Percentiles rank a stretch among this genome's conserved stretches.
Conservation (phyloP, 2,113 vertebrate genomes). For the Hippocampus abdominalis region DNA sequence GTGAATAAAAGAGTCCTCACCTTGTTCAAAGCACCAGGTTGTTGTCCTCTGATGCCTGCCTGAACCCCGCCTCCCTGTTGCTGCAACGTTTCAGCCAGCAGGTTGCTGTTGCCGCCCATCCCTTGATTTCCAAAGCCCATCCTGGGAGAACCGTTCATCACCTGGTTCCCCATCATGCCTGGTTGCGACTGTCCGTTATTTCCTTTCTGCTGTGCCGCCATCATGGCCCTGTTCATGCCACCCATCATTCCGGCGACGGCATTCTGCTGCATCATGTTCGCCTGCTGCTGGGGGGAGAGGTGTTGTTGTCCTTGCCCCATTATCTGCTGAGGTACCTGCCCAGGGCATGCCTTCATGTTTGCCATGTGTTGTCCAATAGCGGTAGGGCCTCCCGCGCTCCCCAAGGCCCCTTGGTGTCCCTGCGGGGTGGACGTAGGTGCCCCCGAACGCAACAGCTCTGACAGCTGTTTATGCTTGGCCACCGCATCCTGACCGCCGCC, state of each 20-base stretch:
- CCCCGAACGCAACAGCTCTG: conserved; percentile 89
- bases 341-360: conserved; percentile 69
- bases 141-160: conserved; percentile 95
- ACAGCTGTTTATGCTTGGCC: conserved; percentile 98
- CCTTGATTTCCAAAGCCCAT: conserved; percentile 86
- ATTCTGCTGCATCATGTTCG: conserved; percentile 83
- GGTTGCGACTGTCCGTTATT: conserved; percentile 74
- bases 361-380: conserved; percentile 71
- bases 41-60: conserved; percentile 82
- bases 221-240: conserved; percentile 72
- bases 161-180: conserved; percentile 78
- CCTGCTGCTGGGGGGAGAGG: conserved; percentile 73
- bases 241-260: conserved; percentile 67
- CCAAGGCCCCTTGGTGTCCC: conserved; percentile 77
- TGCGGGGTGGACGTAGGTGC: conserved; percentile 63
- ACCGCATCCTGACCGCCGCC: conserved; percentile 84
- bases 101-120: conserved; percentile 81
- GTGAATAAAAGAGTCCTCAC: conserved; percentile 50
- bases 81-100: conserved; percentile 91
- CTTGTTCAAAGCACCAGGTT: conserved; percentile 86
- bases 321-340: conserved; percentile 65
- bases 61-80: conserved; percentile 80
- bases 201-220: conserved; percentile 73
- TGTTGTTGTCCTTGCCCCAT: conserved; percentile 73
- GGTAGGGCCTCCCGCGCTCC: conserved; percentile 59